phyloP scores from a whole-genome alignment of 1,140 invertebrate genomes.

The Melanaphis sacchari region DNA sequence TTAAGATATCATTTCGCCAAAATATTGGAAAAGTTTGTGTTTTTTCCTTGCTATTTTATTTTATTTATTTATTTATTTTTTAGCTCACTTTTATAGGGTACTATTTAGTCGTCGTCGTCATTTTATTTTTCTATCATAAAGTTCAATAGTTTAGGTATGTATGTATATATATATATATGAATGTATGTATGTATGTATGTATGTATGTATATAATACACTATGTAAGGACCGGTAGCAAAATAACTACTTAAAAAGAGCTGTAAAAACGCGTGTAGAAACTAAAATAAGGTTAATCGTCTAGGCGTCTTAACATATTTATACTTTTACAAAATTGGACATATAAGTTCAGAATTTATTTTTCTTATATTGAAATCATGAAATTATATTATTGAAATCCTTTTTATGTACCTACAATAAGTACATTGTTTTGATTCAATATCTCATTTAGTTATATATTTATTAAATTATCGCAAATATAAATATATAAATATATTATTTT shows the following conservation, averaged over 20 bases:
- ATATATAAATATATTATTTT: background rate
- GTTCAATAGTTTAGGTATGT: background rate
- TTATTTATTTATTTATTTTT: conserved; percentile 14
- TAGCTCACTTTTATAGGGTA: background rate
- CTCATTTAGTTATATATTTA: background rate
- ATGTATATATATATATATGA: too few species aligned
- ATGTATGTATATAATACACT: background rate
- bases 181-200: background rate
- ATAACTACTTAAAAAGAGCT: conserved; percentile 16
- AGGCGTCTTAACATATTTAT: conserved; percentile 1
- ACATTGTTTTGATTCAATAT: background rate
- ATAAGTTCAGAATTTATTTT: background rate
- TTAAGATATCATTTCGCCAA: conserved; percentile 33
- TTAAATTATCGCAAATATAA: background rate
- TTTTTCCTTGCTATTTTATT: background rate
- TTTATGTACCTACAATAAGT: background rate
- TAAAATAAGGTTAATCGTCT: conserved; percentile 31
- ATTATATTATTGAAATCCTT: background rate
- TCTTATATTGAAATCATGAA: background rate
- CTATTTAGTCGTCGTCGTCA: background rate
- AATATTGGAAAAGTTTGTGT: conserved; percentile 47
- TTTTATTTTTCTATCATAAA: conserved; percentile 23
- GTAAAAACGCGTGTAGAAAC: background rate
- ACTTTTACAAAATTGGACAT: background rate
- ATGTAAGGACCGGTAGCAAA: background rate